These are phyloP conservation scores for Paraescarpia echinospica DNA, from an alignment of 1,140 invertebrate species.

Conservation along the genomic window DNA sequence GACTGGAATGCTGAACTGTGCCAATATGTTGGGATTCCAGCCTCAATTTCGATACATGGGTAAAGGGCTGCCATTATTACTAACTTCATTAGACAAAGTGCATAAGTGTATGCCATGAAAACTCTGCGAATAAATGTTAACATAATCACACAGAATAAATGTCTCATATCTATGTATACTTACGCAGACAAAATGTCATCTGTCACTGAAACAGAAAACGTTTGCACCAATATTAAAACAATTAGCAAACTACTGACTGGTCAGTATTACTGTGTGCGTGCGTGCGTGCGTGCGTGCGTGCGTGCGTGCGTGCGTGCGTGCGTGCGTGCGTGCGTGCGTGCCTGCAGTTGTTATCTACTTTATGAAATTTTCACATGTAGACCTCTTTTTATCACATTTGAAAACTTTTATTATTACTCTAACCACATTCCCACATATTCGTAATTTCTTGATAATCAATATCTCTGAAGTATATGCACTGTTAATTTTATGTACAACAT, in stretches of 20 bases:
- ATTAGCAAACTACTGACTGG: background rate
- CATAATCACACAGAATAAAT: background rate
- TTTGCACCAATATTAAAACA: background rate
- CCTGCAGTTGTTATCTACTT: background rate
- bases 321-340: background rate
- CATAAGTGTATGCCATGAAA: background rate
- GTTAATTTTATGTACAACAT: too few relatives aligned
- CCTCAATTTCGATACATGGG: background rate
- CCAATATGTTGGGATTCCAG: background rate
- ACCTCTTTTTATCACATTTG: background rate
- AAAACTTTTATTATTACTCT: too few relatives aligned
- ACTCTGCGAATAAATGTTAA: background rate
- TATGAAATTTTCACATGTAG: background rate
- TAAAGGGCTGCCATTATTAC: too few relatives aligned
- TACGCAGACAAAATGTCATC: constrained; percentile 47
- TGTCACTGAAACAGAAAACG: constrained; percentile 39
- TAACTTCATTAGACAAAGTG: background rate
- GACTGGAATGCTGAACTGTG: background rate
- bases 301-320: background rate
- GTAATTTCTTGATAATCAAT: too few relatives aligned
- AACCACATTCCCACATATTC: too few relatives aligned
- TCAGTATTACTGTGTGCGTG: background rate
- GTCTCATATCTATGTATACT: constrained; percentile 31
- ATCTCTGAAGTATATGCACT: too few relatives aligned
- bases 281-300: background rate